phyloP scores from a whole-genome alignment of 2,888 invertebrate genomes.

The Schizaphis graminum region DNA sequence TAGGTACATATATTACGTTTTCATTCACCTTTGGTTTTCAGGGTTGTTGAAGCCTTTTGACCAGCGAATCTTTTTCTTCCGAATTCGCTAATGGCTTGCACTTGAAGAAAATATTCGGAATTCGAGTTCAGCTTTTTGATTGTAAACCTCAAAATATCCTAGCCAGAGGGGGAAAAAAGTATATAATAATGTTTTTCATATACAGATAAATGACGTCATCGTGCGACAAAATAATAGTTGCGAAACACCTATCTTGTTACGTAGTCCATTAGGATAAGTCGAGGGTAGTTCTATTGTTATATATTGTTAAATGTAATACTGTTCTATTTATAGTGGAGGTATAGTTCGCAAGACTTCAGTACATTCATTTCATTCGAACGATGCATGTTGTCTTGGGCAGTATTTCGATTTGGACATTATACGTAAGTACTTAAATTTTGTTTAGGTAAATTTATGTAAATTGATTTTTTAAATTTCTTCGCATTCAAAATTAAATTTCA shows the following conservation, averaged over 20 bases:
- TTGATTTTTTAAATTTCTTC: background rate
- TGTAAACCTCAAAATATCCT: constrained; percentile 78
- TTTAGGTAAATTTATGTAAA: background rate
- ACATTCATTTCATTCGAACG: constrained; percentile 58
- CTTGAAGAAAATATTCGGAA: constrained; percentile 83
- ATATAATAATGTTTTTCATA: constrained; percentile 42
- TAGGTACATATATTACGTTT: constrained; percentile 69
- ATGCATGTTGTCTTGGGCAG: constrained; percentile 62
- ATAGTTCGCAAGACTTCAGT: constrained; percentile 43
- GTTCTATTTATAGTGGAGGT: constrained; percentile 59
- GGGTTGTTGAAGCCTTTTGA: constrained; percentile 79
- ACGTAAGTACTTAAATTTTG: constrained; percentile 49
- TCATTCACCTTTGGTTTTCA: constrained; percentile 78
- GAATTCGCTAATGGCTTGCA: constrained; percentile 81
- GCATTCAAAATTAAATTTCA: background rate
- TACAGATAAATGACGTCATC: constrained; percentile 58
- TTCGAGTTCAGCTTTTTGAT: constrained; percentile 78
- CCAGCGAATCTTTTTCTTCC: constrained; percentile 79
- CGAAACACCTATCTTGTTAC: constrained; percentile 63
- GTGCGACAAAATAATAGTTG: constrained; percentile 55
- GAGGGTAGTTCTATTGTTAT: constrained; percentile 66
- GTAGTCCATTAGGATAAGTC: constrained; percentile 64
- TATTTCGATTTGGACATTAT: constrained; percentile 60
- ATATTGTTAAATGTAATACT: constrained; percentile 48
- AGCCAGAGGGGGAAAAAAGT: constrained; percentile 69